These are phyloP conservation scores for Agrochola lota DNA, from an alignment of 2,888 invertebrate species.

Conservation along the genomic window DNA sequence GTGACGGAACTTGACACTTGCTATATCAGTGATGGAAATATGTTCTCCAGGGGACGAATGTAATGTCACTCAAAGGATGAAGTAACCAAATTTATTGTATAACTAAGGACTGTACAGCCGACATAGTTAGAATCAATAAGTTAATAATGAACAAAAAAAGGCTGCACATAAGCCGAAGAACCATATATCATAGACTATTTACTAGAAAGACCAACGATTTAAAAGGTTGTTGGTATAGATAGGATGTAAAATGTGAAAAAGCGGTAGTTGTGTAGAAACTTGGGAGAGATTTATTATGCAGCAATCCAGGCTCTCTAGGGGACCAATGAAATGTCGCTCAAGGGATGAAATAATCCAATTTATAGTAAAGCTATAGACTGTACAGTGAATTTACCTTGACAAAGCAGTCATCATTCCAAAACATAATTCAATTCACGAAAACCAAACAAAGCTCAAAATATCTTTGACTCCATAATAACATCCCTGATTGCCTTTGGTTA, in stretches of 20 bases:
- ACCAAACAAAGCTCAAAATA: slow-evolving; percentile 41
- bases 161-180: too few species aligned
- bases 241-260: too few species aligned
- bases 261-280: neutral
- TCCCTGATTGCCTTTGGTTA: slow-evolving; percentile 37
- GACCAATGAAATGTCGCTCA: neutral
- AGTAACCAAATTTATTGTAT: neutral
- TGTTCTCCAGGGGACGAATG: neutral
- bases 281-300: neutral
- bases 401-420: slow-evolving; percentile 1
- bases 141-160: too few species aligned
- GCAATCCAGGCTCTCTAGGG: neutral
- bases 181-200: too few species aligned
- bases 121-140: too few species aligned
- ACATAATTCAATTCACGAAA: slow-evolving; percentile 27
- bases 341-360: neutral
- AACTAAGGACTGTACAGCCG: neutral
- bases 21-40: neutral
- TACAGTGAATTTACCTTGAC: neutral
- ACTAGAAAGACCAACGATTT: too few species aligned
- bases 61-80: neutral
- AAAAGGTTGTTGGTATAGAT: too few species aligned
- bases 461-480: slow-evolving; percentile 33
- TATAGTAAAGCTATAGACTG: neutral
- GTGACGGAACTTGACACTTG: neutral